A percentile compares a stretch with the other conserved stretches of the same genome.
These are phyloP conservation scores for Lissocephala sabroskyi DNA, from an alignment of 2,888 invertebrate species.

Conservation along the genomic window DNA sequence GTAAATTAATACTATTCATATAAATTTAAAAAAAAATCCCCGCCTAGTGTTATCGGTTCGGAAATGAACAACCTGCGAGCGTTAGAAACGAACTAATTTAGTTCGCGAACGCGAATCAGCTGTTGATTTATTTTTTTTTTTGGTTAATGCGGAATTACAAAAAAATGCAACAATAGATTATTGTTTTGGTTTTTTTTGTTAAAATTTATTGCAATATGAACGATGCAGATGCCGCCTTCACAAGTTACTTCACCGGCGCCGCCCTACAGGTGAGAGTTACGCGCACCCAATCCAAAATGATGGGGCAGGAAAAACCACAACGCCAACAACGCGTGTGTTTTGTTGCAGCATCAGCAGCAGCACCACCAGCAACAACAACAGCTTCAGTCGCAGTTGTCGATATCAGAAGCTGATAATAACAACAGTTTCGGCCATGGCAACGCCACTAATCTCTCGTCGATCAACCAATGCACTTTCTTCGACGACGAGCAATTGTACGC, in stretches of 20 bases:
- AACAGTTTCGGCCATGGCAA: too few relatives aligned
- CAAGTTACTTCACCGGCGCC: constrained; percentile 51
- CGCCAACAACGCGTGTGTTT: constrained; percentile 17
- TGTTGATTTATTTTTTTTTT: constrained; percentile 18
- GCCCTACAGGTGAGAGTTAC: constrained; percentile 54
- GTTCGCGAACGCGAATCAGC: too few relatives aligned
- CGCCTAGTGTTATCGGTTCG: too few relatives aligned
- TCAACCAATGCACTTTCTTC: constrained; percentile 27
- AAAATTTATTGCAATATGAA: constrained; percentile 53
- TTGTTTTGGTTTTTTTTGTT: not conserved
- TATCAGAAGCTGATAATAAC: too few relatives aligned
- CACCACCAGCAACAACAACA: constrained; percentile 31
- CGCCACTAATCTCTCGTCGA: constrained; percentile 30
- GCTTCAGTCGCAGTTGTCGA: constrained; percentile 32
- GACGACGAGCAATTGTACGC: constrained; percentile 40
- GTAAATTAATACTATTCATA: too few relatives aligned
- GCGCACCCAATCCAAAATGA: constrained; percentile 1
- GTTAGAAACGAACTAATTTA: too few relatives aligned
- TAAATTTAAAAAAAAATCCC: too few relatives aligned
- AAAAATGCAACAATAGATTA: constrained; percentile 33
- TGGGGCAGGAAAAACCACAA: constrained; percentile 13
- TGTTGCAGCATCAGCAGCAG: constrained; percentile 18
- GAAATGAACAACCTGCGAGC: too few relatives aligned
- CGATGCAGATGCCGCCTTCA: constrained; percentile 47
- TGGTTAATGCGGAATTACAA: constrained; percentile 35